Conservation (phyloP, 2,113 vertebrate species). For the Natator depressus region DNA sequence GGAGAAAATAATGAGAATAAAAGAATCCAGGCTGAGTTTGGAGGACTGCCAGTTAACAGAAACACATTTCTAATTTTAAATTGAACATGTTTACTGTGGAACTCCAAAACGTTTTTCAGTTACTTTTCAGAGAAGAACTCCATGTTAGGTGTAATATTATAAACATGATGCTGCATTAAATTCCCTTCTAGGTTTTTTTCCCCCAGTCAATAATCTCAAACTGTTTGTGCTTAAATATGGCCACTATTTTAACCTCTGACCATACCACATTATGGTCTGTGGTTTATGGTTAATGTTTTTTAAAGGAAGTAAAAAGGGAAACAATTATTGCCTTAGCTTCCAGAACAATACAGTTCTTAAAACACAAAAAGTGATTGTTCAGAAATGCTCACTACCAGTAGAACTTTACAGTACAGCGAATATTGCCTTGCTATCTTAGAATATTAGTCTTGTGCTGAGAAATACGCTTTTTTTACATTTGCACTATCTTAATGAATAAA, state of each 20-base stretch:
- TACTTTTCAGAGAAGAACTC: background rate
- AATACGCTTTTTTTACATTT: conserved; percentile 2
- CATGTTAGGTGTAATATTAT: background rate
- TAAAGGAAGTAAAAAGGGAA: conserved; percentile 69
- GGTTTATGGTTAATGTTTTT: conserved; percentile 68
- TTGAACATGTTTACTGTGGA: background rate
- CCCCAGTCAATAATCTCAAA: background rate
- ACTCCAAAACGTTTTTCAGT: background rate
- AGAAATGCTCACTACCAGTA: background rate
- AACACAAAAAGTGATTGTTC: background rate
- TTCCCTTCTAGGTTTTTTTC: background rate
- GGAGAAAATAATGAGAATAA: background rate
- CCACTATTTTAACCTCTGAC: conserved; percentile 49
- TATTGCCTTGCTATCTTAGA: background rate
- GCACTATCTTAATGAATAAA: conserved; percentile 28
- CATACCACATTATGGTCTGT: conserved; percentile 61
- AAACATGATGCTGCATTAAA: background rate
- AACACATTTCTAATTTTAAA: background rate
- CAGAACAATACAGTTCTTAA: conserved; percentile 5
- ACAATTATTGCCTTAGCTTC: conserved; percentile 45
- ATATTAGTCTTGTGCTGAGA: background rate
- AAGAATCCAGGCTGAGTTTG: background rate
- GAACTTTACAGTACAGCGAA: background rate
- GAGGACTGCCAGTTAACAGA: background rate
- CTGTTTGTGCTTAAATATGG: conserved; percentile 14